phyloP scores from a whole-genome alignment of 2,113 vertebrate species.

The Paralichthys olivaceus region DNA sequence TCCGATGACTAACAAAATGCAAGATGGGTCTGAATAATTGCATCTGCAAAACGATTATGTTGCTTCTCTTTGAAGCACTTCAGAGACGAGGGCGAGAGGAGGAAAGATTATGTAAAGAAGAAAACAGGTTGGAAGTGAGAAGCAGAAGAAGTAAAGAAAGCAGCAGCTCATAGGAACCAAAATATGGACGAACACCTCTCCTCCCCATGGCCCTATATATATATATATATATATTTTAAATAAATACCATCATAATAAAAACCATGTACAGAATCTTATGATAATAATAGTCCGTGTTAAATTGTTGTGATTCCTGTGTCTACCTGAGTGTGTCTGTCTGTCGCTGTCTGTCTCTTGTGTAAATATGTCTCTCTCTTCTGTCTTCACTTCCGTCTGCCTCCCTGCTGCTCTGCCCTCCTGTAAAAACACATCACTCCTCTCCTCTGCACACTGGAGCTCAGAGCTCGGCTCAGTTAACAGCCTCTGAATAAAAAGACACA shows the following conservation, averaged over 20 bases:
- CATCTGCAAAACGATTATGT: constrained; percentile 8
- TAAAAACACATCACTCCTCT: background rate
- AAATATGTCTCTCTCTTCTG: constrained; percentile 9
- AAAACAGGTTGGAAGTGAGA: constrained; percentile 11
- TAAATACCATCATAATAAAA: no score
- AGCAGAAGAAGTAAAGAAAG: background rate
- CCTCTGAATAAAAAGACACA: constrained; percentile 46
- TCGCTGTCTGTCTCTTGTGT: constrained; percentile 15
- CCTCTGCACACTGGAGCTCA: no score
- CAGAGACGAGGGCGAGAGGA: background rate
- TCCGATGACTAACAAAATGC: background rate
- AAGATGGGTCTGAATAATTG: background rate
- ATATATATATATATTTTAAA: no score
- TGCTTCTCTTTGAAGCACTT: constrained; percentile 13
- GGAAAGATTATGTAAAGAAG: constrained; percentile 12
- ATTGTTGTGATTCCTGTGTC: constrained; percentile 4
- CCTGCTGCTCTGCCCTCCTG: constrained; percentile 1
- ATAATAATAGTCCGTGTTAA: no score
- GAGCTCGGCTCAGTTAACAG: constrained; percentile 35
- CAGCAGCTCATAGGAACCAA: background rate
- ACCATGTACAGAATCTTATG: no score
- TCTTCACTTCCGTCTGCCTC: constrained; percentile 10
- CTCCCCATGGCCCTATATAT: no score
- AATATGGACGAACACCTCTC: constrained; percentile 26
- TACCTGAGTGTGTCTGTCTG: constrained; percentile 9